A percentile compares a stretch with the other conserved stretches of the same genome.
Evolutionary conservation across 2,888 invertebrate species (phyloP).

Genomic region (Latheticus oryzae): DNA sequence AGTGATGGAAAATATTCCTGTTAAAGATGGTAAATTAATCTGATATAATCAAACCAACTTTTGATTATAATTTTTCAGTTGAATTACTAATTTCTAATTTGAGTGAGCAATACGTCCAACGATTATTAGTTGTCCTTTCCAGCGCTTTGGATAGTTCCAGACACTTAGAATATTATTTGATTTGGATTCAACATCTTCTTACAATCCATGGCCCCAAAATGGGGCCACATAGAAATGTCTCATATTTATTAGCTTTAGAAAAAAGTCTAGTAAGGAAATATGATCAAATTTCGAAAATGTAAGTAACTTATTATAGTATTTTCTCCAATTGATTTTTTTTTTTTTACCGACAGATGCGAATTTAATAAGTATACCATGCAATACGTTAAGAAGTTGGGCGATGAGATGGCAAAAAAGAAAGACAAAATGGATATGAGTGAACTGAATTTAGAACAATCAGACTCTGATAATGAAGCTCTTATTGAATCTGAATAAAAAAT

Average conservation of each 20-base stretch:
- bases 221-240: conserved; percentile 70
- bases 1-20: conserved; percentile 85
- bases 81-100: conserved; percentile 77
- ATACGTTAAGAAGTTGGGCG: conserved; percentile 68
- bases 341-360: conserved; percentile 78
- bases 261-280: conserved; percentile 83
- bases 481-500: not conserved
- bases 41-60: conserved; percentile 1
- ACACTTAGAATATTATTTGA: conserved; percentile 90
- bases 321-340: conserved; percentile 27
- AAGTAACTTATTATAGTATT: conserved; percentile 64
- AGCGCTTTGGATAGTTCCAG: conserved; percentile 79
- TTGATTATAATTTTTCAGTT: conserved; percentile 71
- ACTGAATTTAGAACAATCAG: conserved; percentile 8
- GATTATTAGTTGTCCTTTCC: conserved; percentile 78
- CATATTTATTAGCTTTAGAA: conserved; percentile 78
- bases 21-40: conserved; percentile 76
- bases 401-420: conserved; percentile 66
- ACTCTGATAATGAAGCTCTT: conserved; percentile 1
- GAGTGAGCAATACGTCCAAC: conserved; percentile 80
- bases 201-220: conserved; percentile 72
- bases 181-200: conserved; percentile 81
- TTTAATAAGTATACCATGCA: conserved; percentile 88
- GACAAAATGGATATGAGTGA: conserved; percentile 57
- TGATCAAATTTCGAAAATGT: conserved; percentile 87